Evolutionary conservation across 2,888 invertebrate genomes (phyloP).

Genomic region (Timema cristinae): DNA sequence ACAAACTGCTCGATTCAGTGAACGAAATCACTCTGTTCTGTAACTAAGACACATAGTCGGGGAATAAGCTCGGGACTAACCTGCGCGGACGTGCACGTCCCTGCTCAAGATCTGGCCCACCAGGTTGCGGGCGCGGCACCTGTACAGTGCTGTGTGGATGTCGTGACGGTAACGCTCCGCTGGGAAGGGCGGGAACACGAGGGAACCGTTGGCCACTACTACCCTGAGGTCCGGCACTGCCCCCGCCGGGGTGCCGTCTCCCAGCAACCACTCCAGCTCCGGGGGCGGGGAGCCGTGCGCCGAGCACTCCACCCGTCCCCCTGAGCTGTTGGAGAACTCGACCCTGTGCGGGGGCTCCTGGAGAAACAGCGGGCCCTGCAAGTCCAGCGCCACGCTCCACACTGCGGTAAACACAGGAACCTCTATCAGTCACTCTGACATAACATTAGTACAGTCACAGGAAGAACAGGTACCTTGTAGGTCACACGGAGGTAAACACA

Average conservation of each 20-base stretch:
- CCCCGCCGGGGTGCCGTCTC: conserved; percentile 63
- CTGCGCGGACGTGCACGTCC: conserved; percentile 83
- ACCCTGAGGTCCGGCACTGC: conserved; percentile 64
- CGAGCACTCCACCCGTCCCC: conserved; percentile 64
- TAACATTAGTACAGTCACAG: too few species aligned
- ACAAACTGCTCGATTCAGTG: too few species aligned
- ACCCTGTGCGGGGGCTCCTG: conserved; percentile 69
- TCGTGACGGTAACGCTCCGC: conserved; percentile 76
- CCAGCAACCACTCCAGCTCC: conserved; percentile 72
- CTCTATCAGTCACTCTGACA: too few species aligned
- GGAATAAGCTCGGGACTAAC: conserved; percentile 52
- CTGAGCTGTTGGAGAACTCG: conserved; percentile 74
- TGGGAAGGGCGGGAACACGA: conserved; percentile 80
- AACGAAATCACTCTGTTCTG: too few species aligned
- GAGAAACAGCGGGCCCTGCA: conserved; percentile 64
- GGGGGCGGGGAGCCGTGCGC: conserved; percentile 65
- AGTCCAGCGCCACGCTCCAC: conserved; percentile 55
- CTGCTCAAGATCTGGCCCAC: conserved; percentile 77
- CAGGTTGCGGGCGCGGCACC: conserved; percentile 64
- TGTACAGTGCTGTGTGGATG: conserved; percentile 79
- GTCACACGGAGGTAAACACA: too few species aligned
- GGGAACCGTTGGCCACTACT: conserved; percentile 76
- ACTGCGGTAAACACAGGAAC: conserved; percentile 44
- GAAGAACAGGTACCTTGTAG: too few species aligned
- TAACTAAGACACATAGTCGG: neutral